Conservation (phyloP, 2,888 invertebrate species). For the Crematogaster levior region DNA sequence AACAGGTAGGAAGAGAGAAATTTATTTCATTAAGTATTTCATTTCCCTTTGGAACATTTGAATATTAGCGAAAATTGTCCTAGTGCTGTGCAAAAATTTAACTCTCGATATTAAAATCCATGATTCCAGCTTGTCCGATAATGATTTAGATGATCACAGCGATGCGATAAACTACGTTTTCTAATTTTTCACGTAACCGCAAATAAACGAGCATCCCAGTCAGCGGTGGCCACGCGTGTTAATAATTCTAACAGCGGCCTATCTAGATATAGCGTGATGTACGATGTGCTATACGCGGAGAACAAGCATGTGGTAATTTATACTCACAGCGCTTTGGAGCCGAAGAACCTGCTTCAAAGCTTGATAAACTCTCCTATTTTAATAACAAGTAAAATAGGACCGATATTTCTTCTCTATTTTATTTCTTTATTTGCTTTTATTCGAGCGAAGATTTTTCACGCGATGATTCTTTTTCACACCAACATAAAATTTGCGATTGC, state of each 20-base stretch:
- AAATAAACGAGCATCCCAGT: constrained; percentile 25
- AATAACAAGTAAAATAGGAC: too few relatives aligned
- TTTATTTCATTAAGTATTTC: neutral
- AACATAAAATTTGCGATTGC: constrained; percentile 66
- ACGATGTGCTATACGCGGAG: constrained; percentile 43
- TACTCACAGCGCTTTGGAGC: constrained; percentile 17
- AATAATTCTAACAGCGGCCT: constrained; percentile 65
- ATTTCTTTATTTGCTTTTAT: neutral
- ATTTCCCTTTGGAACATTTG: neutral
- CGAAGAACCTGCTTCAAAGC: constrained; percentile 5
- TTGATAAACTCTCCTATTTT: constrained; percentile 12
- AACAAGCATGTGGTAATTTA: constrained; percentile 61
- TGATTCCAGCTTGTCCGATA: neutral
- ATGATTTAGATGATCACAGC: neutral
- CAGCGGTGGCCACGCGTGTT: constrained; percentile 54
- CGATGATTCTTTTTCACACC: neutral
- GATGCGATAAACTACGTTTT: neutral
- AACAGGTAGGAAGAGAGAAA: too few relatives aligned
- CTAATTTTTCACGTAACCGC: constrained; percentile 38
- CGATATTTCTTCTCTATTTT: too few relatives aligned
- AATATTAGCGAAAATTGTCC: neutral
- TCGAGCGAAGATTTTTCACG: constrained; percentile 5
- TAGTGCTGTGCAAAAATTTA: neutral
- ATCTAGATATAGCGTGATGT: constrained; percentile 63
- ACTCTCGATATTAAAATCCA: neutral